These are phyloP conservation scores for Hemithea aestivaria DNA, from an alignment of 2,888 invertebrate genomes.

Conservation along the genomic window DNA sequence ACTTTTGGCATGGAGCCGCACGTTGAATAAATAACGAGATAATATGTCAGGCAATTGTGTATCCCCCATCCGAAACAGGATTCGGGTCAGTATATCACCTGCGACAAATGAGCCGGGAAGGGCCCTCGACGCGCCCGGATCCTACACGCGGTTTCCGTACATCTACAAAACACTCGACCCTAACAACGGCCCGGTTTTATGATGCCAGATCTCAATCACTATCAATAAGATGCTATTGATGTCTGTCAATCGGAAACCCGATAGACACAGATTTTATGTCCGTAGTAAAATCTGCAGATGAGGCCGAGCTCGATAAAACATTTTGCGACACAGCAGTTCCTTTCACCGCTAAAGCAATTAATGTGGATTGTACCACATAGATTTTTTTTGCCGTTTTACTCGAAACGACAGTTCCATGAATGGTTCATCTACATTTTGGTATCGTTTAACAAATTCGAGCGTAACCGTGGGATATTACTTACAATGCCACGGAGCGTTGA, in stretches of 20 bases:
- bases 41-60: conserved; percentile 28
- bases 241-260: conserved; percentile 18
- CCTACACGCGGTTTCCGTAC: conserved; percentile 32
- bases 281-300: conserved; percentile 10
- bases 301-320: conserved; percentile 15
- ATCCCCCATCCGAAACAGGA: conserved; percentile 34
- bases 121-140: conserved; percentile 18
- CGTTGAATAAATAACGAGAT: conserved; percentile 32
- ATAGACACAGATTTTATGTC: conserved; percentile 21
- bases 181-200: conserved; percentile 36
- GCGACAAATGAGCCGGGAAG: conserved; percentile 42
- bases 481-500: conserved; percentile 29
- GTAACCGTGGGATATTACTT: conserved; percentile 28
- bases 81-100: conserved; percentile 37
- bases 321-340: conserved; percentile 11
- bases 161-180: conserved; percentile 42
- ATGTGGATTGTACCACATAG: not conserved
- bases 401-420: no score
- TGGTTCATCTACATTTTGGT: no score
- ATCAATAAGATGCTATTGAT: conserved; percentile 25
- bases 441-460: conserved; percentile 22
- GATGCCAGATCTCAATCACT: conserved; percentile 33
- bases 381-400: no score
- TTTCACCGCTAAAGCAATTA: conserved; percentile 6
- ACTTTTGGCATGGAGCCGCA: conserved; percentile 16